Conservation (phyloP, 2,113 vertebrate genomes). For the Ammospiza nelsoni region DNA sequence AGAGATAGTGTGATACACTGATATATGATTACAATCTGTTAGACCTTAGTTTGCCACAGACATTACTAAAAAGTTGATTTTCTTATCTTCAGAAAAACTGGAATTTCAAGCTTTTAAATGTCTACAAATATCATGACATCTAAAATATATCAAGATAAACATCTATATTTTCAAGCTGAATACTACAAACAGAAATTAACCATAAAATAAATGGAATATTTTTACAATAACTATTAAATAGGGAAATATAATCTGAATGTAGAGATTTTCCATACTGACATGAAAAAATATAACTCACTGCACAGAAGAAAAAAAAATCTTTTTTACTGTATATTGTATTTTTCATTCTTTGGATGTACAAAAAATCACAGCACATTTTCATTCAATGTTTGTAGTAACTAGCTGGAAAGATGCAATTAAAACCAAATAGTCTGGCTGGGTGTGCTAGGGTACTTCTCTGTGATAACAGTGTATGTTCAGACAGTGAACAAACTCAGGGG, state of each 20-base stretch:
- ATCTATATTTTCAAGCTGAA: background rate
- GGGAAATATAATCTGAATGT: background rate
- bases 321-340: background rate
- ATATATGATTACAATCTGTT: background rate
- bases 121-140: background rate
- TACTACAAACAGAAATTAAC: background rate
- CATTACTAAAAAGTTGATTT: background rate
- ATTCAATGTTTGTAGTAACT: background rate
- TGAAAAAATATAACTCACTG: background rate
- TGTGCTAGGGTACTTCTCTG: background rate
- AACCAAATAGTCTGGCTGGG: background rate
- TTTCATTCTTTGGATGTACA: background rate
- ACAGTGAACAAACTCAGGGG: background rate
- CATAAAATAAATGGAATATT: background rate
- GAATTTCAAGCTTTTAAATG: background rate
- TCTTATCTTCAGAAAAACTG: background rate
- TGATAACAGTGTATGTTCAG: background rate
- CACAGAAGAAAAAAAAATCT: rapidly evolving
- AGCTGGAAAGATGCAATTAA: background rate
- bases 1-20: background rate
- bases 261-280: background rate
- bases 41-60: background rate
- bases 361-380: background rate
- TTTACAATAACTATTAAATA: background rate
- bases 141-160: background rate